A percentile compares a stretch with the other conserved stretches of the same genome.
Conservation (phyloP, 2,113 vertebrate species). For the Serinus canaria region DNA sequence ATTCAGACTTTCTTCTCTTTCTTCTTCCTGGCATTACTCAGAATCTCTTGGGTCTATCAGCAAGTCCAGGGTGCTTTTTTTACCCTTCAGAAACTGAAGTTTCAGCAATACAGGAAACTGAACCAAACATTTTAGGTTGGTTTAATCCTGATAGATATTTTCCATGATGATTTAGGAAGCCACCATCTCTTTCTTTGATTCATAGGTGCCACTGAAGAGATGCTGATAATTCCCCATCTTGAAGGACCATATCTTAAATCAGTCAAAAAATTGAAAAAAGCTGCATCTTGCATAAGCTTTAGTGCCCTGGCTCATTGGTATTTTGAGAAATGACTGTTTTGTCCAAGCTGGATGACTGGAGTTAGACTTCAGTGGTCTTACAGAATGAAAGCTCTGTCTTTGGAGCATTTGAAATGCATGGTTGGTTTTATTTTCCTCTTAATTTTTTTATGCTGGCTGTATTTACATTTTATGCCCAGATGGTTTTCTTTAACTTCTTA, state of each 20-base stretch:
- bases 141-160: neutral
- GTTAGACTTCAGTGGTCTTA: neutral
- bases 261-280: neutral
- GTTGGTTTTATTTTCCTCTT: slow-evolving; percentile 37
- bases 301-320: neutral
- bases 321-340: neutral
- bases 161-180: neutral
- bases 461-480: slow-evolving; percentile 53
- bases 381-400: neutral
- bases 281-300: neutral
- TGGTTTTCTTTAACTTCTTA: slow-evolving; percentile 58
- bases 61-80: neutral
- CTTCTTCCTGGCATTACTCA: neutral
- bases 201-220: neutral
- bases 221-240: neutral
- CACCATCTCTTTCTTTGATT: neutral
- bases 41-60: neutral
- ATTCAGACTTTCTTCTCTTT: neutral
- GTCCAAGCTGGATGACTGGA: neutral
- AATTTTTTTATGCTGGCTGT: slow-evolving; percentile 8
- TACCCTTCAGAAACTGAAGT: neutral
- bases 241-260: neutral
- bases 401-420: neutral
- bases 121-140: neutral
- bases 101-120: neutral